Evolutionary conservation across 2,888 invertebrate genomes (phyloP), one percentile per base, ranked within the genome.

Genomic region (Graphium colonna): DNA sequence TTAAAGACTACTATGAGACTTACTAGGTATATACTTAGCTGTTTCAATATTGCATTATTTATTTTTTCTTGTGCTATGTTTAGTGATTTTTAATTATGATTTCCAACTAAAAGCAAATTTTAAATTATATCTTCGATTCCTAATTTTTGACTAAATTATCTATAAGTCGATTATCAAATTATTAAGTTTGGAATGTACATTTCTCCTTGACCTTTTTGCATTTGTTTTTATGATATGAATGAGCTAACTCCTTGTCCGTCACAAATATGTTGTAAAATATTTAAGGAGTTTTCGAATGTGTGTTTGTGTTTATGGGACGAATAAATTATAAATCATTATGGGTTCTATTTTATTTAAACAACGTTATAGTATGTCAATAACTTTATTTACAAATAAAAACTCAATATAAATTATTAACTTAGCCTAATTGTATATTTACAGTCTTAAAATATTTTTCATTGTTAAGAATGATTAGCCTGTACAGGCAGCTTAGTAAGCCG

Each of bases 351-450:
- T 39, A 60, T 45, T 60, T 31, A 54, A 56, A 60, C 52, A 41
- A 55, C 2, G 7, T 26, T 43, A 21, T 49, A 57, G 44, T 53
- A 43, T 38, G 59, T 62, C 59, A 60, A 72, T 62, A 71, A 69
- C 56, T 87, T 85, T 89, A 89, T 88, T 87, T 88, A 88, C 88
- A 88, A 48, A 31, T 48, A 79, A 77, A 72, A 73, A 74, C 69
- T 64, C 70, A 71, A 74, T 77, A 88, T 88, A 88, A 89, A 88
- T 89, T 83, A 89, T 81, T 69, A 63, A 59, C 77, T 79, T 82
- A 85, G 44, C 56, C 60, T 82, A 83, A 81, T 62, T 70, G 75
- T 77, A 77, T 89, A 89, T 89, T 83, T 89, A 89, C 88, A 89
- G 79, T 82, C 85, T 87, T 87, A 87, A 73, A 60, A 60, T 63